Conservation (phyloP, 2,797 vertebrate species). For the Argya squamiceps region DNA sequence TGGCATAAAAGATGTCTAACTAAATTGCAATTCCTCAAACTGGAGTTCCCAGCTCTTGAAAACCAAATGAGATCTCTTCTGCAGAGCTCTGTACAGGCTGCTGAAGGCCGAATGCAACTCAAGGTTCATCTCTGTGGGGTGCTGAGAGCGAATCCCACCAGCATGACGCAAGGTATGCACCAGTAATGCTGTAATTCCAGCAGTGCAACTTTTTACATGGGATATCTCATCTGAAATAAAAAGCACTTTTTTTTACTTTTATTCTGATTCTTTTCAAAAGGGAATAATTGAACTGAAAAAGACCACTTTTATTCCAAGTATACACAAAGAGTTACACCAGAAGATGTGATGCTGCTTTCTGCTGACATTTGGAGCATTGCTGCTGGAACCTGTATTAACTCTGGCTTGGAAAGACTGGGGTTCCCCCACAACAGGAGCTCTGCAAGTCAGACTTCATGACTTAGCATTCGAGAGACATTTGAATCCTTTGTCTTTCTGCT, state of each 20-base stretch:
- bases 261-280: not conserved
- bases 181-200: not conserved
- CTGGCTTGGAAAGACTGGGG: not conserved
- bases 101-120: not conserved
- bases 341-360: not conserved
- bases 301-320: not conserved
- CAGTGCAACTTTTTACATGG: not conserved
- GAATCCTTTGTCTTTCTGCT: not conserved
- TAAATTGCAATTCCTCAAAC: not conserved
- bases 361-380: not conserved
- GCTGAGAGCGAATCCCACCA: not conserved
- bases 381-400: not conserved
- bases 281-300: not conserved
- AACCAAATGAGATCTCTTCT: not conserved
- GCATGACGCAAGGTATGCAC: rapidly evolving
- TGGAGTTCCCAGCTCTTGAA: not conserved
- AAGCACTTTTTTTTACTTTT: not conserved
- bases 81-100: not conserved
- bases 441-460: not conserved
- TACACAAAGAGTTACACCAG: not conserved
- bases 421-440: not conserved
- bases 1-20: not conserved
- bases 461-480: not conserved
- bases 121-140: not conserved
- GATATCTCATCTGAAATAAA: not conserved